Evolutionary conservation across 2,888 invertebrate species (phyloP).

Genomic region (Aromia moschata): DNA sequence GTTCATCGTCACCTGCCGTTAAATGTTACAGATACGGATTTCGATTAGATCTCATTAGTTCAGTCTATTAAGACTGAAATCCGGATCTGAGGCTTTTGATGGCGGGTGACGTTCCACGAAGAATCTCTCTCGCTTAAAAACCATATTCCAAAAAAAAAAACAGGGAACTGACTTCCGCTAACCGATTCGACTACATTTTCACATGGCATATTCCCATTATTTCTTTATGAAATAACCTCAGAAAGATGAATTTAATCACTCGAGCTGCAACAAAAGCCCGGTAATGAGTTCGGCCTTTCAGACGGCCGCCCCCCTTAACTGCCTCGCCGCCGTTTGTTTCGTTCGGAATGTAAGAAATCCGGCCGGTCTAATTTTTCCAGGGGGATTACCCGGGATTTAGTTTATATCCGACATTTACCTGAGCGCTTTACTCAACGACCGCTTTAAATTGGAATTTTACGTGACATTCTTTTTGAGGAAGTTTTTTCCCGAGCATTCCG

Average conservation of each 20-base stretch:
- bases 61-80: too few relatives aligned
- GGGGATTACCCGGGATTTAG: constrained; percentile 33
- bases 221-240: background rate
- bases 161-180: background rate
- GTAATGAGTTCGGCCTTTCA: constrained; percentile 13
- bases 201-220: background rate
- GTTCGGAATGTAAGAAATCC: constrained; percentile 33
- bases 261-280: constrained; percentile 6
- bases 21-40: too few relatives aligned
- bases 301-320: constrained; percentile 5
- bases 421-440: constrained; percentile 24
- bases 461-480: constrained; percentile 26
- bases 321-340: constrained; percentile 25
- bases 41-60: too few relatives aligned
- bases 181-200: background rate
- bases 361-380: constrained; percentile 32
- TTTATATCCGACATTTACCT: constrained; percentile 32
- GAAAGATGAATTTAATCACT: constrained; percentile 17
- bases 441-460: constrained; percentile 36
- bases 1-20: too few relatives aligned
- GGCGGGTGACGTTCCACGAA: too few relatives aligned
- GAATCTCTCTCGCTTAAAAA: too few relatives aligned
- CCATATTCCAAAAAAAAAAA: too few relatives aligned
- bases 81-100: too few relatives aligned
- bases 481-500: background rate